Percentiles rank a stretch among this genome's conserved stretches.
These are phyloP conservation scores for Motacilla alba DNA, from an alignment of 2,113 vertebrate species.

Conservation along the genomic window DNA sequence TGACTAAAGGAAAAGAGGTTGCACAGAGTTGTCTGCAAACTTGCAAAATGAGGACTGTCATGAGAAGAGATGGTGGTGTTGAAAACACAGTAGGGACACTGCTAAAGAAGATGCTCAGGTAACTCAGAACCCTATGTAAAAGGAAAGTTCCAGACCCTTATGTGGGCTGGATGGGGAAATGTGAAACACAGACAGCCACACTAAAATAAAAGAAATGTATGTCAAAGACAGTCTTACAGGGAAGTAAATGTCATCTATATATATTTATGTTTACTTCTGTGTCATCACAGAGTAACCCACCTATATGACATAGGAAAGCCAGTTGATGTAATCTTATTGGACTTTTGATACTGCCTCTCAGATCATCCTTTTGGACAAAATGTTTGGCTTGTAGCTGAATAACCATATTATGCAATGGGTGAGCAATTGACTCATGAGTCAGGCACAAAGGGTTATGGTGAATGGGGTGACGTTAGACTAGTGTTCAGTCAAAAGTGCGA, in stretches of 20 bases:
- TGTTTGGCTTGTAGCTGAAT: not conserved
- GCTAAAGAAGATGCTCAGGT: not conserved
- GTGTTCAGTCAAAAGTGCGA: not conserved
- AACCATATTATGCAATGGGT: fast-evolving
- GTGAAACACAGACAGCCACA: not conserved
- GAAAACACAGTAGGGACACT: not conserved
- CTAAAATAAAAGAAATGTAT: not conserved
- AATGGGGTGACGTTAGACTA: not conserved
- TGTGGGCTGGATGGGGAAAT: not conserved
- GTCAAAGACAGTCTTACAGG: not conserved
- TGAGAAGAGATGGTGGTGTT: not conserved
- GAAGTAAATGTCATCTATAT: not conserved
- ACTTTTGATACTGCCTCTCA: not conserved
- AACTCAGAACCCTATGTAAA: fast-evolving
- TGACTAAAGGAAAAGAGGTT: not conserved
- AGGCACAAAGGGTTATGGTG: not conserved
- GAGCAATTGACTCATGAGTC: not conserved
- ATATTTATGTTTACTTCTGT: not conserved
- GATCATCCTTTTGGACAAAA: not conserved
- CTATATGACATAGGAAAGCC: not conserved
- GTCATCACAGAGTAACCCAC: not conserved
- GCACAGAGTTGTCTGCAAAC: not conserved
- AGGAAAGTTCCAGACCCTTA: not conserved
- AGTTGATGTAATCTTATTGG: not conserved
- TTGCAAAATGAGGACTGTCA: not conserved